These are phyloP conservation scores for Ophion ellenae DNA, from an alignment of 2,888 invertebrate species.

Conservation along the genomic window DNA sequence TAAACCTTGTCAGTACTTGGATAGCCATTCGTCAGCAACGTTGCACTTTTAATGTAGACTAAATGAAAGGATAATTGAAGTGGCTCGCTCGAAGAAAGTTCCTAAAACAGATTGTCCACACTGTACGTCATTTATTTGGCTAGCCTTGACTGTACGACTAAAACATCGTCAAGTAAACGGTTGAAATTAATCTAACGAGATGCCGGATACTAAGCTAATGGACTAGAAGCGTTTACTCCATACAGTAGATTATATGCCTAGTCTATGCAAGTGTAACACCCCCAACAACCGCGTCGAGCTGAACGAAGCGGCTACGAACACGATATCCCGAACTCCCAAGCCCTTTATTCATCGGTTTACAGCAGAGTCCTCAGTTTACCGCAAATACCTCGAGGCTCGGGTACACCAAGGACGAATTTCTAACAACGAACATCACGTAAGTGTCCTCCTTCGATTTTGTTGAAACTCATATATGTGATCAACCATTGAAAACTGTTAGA, in stretches of 20 bases:
- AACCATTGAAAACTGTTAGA: no score
- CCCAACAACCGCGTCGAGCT: constrained; percentile 23
- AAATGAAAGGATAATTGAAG: neutral
- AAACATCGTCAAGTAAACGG: constrained; percentile 44
- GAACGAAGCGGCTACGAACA: constrained; percentile 51
- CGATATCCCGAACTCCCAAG: constrained; percentile 1
- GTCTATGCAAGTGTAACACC: constrained; percentile 32
- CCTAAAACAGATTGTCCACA: neutral
- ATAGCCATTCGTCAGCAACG: neutral
- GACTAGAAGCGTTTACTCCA: constrained; percentile 70
- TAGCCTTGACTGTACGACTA: constrained; percentile 2
- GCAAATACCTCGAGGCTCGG: neutral
- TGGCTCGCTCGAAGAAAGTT: neutral
- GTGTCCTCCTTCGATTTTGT: no score
- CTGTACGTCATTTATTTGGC: neutral
- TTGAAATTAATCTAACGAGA: constrained; percentile 40
- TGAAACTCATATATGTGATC: no score
- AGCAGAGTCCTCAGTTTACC: constrained; percentile 12
- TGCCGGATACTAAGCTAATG: constrained; percentile 66
- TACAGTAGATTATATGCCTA: constrained; percentile 46
- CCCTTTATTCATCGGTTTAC: constrained; percentile 14
- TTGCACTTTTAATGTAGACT: neutral
- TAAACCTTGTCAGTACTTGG: no score
- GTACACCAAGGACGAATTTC: neutral
- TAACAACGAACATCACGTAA: no score